Percentiles rank a stretch among this genome's conserved stretches.
Conservation (phyloP, 2,113 vertebrate species). For the Gnathochromis pfefferi region DNA sequence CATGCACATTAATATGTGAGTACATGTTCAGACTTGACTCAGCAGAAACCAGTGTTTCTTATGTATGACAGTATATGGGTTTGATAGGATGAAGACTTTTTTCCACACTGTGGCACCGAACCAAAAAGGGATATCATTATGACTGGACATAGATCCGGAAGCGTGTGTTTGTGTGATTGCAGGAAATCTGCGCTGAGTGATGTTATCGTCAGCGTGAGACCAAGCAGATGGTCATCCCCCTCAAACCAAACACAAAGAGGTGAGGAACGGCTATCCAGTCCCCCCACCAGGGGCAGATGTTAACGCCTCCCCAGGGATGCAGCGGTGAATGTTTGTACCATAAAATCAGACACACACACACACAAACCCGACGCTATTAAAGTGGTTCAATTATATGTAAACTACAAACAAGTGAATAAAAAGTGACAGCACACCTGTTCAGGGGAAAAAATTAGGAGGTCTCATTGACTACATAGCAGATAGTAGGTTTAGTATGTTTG, state of each 20-base stretch:
- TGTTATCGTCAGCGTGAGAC: constrained; percentile 34
- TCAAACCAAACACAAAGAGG: constrained; percentile 64
- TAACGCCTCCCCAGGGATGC: constrained; percentile 58
- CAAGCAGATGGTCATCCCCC: constrained; percentile 56
- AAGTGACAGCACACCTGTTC: neutral
- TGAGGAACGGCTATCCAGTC: constrained; percentile 22
- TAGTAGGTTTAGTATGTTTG: neutral
- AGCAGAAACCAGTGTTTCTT: neutral
- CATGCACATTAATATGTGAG: neutral
- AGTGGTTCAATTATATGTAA: neutral
- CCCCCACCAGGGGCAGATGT: constrained; percentile 64
- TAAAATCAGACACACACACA: neutral
- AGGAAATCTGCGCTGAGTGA: constrained; percentile 18
- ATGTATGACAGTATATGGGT: neutral
- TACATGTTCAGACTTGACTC: neutral
- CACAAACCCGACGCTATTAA: neutral
- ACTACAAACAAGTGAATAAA: neutral
- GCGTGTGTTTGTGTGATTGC: neutral
- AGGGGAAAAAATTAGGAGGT: neutral
- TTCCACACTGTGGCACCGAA: neutral
- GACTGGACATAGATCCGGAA: neutral
- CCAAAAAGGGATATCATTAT: neutral
- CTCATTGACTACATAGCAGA: constrained; percentile 13
- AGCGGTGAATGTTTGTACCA: constrained; percentile 29
- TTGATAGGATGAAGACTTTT: neutral